These are phyloP conservation scores for Nebria ingens DNA, from an alignment of 1,140 invertebrate species.

Conservation along the genomic window DNA sequence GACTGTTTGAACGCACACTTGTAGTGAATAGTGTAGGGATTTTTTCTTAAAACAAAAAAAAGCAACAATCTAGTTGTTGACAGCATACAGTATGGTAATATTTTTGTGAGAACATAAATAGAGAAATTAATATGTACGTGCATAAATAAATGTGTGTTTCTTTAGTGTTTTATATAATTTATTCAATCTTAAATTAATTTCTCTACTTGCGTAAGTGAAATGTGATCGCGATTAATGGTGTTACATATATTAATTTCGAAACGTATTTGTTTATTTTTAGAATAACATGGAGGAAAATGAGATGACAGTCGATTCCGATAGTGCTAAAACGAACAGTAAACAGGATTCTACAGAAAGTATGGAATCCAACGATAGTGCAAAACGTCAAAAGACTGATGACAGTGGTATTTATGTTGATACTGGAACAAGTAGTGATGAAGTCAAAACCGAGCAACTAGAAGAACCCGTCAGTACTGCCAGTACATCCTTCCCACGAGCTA, in stretches of 20 bases:
- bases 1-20: too few relatives aligned
- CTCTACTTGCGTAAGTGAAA: too few relatives aligned
- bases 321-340: background rate
- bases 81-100: background rate
- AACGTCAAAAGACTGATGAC: slow-evolving; percentile 25
- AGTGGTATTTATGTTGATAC: slow-evolving; percentile 3
- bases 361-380: slow-evolving; percentile 20
- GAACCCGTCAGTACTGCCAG: slow-evolving; percentile 20
- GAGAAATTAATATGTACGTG: background rate
- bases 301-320: background rate
- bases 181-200: too few relatives aligned
- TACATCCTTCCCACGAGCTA: slow-evolving; percentile 20
- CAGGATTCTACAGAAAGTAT: slow-evolving; percentile 2
- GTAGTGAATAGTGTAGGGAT: too few relatives aligned
- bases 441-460: slow-evolving; percentile 3
- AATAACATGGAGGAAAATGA: slow-evolving; percentile 5
- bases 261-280: slow-evolving; percentile 9
- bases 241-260: slow-evolving; percentile 1
- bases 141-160: background rate
- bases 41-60: too few relatives aligned
- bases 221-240: too few relatives aligned
- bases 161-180: too few relatives aligned
- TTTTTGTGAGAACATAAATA: background rate
- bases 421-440: slow-evolving; percentile 8
- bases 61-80: too few relatives aligned